phyloP scores from a whole-genome alignment of 1,140 invertebrate genomes.

The Scylla paramamosain region DNA sequence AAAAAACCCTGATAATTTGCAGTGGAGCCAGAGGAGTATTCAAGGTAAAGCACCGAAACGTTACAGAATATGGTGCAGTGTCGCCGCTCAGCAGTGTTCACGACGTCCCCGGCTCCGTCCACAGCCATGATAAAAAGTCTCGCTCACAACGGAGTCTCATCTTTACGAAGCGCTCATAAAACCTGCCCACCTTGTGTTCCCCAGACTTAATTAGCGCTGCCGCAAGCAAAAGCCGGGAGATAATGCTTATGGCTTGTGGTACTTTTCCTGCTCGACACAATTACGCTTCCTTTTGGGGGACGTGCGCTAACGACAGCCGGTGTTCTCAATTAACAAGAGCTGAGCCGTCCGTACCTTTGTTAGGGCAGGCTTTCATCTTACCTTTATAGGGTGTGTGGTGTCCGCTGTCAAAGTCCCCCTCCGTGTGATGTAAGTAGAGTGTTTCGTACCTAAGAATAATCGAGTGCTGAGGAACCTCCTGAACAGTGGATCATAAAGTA shows the following conservation, averaged over 20 bases:
- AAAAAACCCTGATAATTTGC: no score
- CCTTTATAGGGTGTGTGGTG: neutral
- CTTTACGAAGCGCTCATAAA: neutral
- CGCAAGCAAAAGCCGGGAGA: neutral
- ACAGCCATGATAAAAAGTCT: neutral
- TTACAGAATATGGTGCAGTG: no score
- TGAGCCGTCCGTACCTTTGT: neutral
- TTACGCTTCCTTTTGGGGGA: neutral
- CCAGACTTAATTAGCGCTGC: neutral
- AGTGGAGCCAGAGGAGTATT: no score
- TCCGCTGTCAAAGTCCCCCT: neutral
- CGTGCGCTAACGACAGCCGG: neutral
- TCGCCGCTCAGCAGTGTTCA: neutral
- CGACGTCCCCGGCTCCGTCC: neutral
- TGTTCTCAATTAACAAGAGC: neutral
- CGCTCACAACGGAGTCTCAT: neutral
- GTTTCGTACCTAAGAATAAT: no score
- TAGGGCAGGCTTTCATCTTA: neutral
- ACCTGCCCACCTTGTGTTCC: neutral
- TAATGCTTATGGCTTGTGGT: neutral
- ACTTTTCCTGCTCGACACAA: neutral
- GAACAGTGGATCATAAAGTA: no score
- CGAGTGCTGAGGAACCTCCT: no score
- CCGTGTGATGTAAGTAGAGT: no score
- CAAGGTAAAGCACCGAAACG: no score